phyloP scores from a whole-genome alignment of 2,888 invertebrate genomes.

The Drosophila percnosoma region DNA sequence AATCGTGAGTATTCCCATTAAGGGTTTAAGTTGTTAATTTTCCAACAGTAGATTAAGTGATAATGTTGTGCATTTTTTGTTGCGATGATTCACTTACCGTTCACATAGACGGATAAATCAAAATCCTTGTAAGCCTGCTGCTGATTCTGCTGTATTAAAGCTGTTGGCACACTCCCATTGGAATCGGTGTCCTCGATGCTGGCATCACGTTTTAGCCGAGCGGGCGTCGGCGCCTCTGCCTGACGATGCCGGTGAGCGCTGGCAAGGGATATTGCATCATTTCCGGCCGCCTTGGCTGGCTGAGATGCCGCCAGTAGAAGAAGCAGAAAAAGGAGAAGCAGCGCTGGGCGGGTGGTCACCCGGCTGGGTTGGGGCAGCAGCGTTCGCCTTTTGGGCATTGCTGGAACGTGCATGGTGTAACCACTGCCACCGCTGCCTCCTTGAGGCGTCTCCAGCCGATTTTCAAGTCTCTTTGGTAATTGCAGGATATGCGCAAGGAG shows the following conservation, averaged over 20 bases:
- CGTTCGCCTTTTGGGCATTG: constrained; percentile 24
- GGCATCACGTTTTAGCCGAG: constrained; percentile 31
- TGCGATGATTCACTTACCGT: constrained; percentile 60
- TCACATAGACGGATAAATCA: constrained; percentile 66
- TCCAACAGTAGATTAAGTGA: neutral
- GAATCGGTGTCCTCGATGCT: constrained; percentile 21
- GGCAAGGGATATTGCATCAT: constrained; percentile 65
- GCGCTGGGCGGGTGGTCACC: constrained; percentile 18
- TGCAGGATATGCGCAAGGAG: constrained; percentile 41
- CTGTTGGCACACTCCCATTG: neutral
- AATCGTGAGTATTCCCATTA: neutral
- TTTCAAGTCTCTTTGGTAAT: constrained; percentile 35
- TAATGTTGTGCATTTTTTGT: neutral
- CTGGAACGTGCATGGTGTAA: constrained; percentile 28
- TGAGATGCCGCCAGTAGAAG: constrained; percentile 14
- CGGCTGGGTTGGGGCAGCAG: constrained; percentile 6
- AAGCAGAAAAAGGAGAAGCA: constrained; percentile 15
- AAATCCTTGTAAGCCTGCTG: constrained; percentile 30
- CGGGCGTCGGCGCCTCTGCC: constrained; percentile 21
- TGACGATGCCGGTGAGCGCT: constrained; percentile 24
- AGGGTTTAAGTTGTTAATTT: neutral
- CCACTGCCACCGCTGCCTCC: constrained; percentile 25
- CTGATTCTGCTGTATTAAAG: constrained; percentile 6
- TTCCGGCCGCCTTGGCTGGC: constrained; percentile 50
- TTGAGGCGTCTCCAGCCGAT: constrained; percentile 13